These are phyloP conservation scores for Drosophila nr. perissopoda DNA, from an alignment of 2,888 invertebrate genomes.

Conservation along the genomic window DNA sequence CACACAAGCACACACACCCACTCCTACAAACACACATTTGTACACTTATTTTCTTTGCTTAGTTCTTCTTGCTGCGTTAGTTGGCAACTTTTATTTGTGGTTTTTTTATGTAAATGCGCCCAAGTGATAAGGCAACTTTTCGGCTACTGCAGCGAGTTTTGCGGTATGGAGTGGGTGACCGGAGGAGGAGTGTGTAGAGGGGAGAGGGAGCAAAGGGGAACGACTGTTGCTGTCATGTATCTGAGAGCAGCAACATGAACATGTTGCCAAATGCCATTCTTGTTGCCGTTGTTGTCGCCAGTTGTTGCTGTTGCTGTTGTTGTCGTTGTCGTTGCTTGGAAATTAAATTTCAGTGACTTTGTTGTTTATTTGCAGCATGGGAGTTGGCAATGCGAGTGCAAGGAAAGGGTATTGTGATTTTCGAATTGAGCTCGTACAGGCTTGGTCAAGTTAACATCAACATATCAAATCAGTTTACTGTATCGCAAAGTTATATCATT, in stretches of 20 bases:
- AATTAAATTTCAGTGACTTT: slow-evolving; percentile 80
- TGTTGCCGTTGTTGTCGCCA: slow-evolving; percentile 39
- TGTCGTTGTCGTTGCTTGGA: slow-evolving; percentile 59
- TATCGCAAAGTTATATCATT: neutral
- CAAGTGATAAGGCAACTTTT: slow-evolving; percentile 82
- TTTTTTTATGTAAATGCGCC: slow-evolving; percentile 81
- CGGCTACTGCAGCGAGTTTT: slow-evolving; percentile 65
- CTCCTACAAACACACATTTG: slow-evolving; percentile 21
- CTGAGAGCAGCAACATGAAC: slow-evolving; percentile 76
- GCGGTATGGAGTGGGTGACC: neutral
- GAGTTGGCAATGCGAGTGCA: slow-evolving; percentile 43
- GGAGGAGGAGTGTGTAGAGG: neutral
- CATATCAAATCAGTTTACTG: neutral
- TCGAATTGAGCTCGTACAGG: slow-evolving; percentile 30
- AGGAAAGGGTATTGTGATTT: slow-evolving; percentile 57
- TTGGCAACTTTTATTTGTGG: slow-evolving; percentile 82
- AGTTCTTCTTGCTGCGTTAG: slow-evolving; percentile 72
- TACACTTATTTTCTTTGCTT: slow-evolving; percentile 66
- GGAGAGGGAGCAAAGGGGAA: slow-evolving; percentile 9
- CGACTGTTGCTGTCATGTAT: slow-evolving; percentile 75
- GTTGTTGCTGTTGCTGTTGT: slow-evolving; percentile 21
- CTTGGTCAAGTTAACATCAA: slow-evolving; percentile 13
- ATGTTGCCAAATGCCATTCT: slow-evolving; percentile 74
- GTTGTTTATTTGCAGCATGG: slow-evolving; percentile 72
- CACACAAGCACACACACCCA: slow-evolving; percentile 4